Percentiles rank a stretch among this genome's conserved stretches.
Evolutionary conservation across 2,888 invertebrate genomes (phyloP).

Genomic region (Allolobophora icterica): DNA sequence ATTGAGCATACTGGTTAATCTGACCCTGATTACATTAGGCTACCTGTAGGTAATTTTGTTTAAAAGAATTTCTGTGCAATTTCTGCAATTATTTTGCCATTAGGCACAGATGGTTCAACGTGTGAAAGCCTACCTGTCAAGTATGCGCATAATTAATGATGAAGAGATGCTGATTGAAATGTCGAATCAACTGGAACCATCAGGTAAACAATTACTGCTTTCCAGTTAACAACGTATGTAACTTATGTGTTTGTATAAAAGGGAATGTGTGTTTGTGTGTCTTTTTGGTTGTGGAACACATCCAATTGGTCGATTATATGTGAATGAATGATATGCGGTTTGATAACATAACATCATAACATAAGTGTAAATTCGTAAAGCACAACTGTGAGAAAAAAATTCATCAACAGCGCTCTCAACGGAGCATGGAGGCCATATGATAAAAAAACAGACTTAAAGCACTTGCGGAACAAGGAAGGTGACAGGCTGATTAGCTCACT

Average conservation of each 20-base stretch:
- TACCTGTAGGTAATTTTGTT: neutral
- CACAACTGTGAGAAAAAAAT: too few species aligned
- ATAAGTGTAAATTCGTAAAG: too few species aligned
- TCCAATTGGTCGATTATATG: neutral
- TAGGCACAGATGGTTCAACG: conserved; percentile 21
- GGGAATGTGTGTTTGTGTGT: too few species aligned
- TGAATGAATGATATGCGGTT: too few species aligned
- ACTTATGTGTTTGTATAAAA: neutral
- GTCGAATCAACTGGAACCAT: conserved; percentile 84
- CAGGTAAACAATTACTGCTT: conserved; percentile 37
- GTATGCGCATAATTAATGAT: conserved; percentile 88
- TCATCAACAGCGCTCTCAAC: too few species aligned
- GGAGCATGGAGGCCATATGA: too few species aligned
- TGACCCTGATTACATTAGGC: too few species aligned
- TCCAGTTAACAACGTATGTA: neutral
- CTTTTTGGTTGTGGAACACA: neutral
- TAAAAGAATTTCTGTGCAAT: neutral
- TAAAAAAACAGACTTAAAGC: too few species aligned
- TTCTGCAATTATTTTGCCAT: neutral
- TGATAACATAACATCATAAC: too few species aligned
- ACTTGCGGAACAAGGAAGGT: too few species aligned
- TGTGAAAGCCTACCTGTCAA: conserved; percentile 57
- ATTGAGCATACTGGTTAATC: too few species aligned
- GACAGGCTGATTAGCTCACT: too few species aligned
- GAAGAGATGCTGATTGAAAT: conserved; percentile 87